phyloP scores from a whole-genome alignment of 2,113 vertebrate species.

The Aythya baeri region DNA sequence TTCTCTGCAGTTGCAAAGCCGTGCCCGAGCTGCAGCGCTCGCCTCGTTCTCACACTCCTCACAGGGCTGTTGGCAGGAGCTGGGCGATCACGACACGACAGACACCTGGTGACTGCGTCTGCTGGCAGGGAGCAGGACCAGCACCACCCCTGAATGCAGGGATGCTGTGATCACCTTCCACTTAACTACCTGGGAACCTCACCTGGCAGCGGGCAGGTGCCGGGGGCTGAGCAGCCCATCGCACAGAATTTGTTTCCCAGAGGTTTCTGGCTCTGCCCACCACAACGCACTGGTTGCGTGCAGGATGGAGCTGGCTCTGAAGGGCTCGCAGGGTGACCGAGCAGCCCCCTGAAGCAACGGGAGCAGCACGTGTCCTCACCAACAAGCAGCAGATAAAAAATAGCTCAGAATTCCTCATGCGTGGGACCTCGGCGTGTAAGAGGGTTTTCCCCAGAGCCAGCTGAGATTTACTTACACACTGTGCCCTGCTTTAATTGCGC shows the following conservation, averaged over 20 bases:
- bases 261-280: neutral
- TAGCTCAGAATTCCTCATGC: neutral
- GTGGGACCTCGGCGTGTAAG: neutral
- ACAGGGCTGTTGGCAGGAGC: neutral
- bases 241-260: neutral
- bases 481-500: neutral
- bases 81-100: neutral
- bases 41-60: neutral
- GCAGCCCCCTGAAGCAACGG: neutral
- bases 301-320: neutral
- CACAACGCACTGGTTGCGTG: rapidly evolving
- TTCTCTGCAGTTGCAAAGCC: neutral
- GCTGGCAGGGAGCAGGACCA: neutral
- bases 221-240: neutral
- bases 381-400: neutral
- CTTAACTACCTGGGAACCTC: neutral
- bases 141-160: neutral
- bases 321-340: rapidly evolving
- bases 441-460: neutral
- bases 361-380: neutral
- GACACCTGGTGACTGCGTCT: neutral
- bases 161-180: neutral
- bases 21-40: constrained; percentile 51
- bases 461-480: neutral
- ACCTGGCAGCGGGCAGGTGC: neutral